These are phyloP conservation scores for Drosophila nigrodunni DNA, from an alignment of 1,140 invertebrate genomes.

Conservation along the genomic window DNA sequence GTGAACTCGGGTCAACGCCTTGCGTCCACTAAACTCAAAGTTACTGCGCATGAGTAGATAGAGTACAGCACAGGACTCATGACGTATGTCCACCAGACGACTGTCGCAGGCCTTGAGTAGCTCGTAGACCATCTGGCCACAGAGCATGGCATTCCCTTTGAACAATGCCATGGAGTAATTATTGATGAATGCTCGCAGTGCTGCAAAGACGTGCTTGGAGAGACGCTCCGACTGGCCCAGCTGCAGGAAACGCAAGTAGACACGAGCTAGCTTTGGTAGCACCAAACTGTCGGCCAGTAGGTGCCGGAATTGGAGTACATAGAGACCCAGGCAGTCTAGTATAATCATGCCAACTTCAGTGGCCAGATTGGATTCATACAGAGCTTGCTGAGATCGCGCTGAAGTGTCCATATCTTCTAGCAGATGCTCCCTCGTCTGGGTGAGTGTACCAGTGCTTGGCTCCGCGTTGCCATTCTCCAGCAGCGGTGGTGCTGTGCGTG, in stretches of 20 bases:
- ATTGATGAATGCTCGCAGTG: constrained; percentile 95
- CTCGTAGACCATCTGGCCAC: constrained; percentile 93
- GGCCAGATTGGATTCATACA: constrained; percentile 94
- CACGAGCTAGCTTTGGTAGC: constrained; percentile 91
- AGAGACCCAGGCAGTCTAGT: constrained; percentile 93
- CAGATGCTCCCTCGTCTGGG: constrained; percentile 86
- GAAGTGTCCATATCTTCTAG: constrained; percentile 78
- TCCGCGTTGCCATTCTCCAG: constrained; percentile 88
- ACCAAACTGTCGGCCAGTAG: constrained; percentile 90
- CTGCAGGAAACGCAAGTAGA: constrained; percentile 94
- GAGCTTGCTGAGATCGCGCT: constrained; percentile 66
- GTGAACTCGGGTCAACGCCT: constrained; percentile 94
- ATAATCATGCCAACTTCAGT: constrained; percentile 95
- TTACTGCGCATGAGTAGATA: constrained; percentile 97
- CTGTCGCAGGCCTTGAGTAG: constrained; percentile 92
- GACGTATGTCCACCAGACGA: constrained; percentile 90
- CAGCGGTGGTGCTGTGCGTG: constrained; percentile 46
- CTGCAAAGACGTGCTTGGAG: constrained; percentile 95
- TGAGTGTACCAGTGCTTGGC: constrained; percentile 86
- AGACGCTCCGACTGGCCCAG: constrained; percentile 95
- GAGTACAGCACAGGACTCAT: constrained; percentile 95
- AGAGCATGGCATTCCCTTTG: constrained; percentile 93
- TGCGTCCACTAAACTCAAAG: constrained; percentile 94
- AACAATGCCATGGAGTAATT: constrained; percentile 93
- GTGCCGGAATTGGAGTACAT: constrained; percentile 91